These are phyloP conservation scores for Girardinus metallicus DNA, from an alignment of 2,797 vertebrate genomes.

Conservation along the genomic window DNA sequence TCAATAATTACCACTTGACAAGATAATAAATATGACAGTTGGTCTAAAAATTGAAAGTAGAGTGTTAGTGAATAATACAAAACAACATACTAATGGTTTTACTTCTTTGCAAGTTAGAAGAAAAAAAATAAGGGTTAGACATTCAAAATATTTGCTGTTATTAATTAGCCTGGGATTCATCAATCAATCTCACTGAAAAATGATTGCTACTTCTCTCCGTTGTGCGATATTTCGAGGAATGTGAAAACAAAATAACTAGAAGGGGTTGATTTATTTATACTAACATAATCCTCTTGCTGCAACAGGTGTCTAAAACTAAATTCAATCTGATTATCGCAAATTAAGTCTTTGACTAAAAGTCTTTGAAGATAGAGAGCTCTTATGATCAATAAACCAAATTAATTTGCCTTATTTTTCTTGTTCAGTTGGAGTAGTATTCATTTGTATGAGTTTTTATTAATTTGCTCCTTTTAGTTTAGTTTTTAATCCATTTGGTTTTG, in stretches of 20 bases:
- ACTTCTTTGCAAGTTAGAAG: background rate
- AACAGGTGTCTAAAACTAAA: background rate
- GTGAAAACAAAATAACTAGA: background rate
- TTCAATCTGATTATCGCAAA: background rate
- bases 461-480: background rate
- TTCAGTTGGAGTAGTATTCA: background rate
- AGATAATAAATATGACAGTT: background rate
- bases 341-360: background rate
- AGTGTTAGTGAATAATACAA: background rate
- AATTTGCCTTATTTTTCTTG: background rate
- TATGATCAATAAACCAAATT: background rate
- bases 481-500: background rate
- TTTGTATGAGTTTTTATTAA: background rate
- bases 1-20: background rate
- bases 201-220: background rate
- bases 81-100: background rate
- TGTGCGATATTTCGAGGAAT: background rate
- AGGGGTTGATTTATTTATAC: background rate
- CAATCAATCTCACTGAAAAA: background rate
- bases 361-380: background rate
- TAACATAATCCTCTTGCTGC: background rate
- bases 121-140: background rate
- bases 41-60: background rate
- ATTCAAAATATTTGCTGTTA: background rate
- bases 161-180: background rate